These are phyloP conservation scores for Platycheirus albimanus DNA, from an alignment of 2,888 invertebrate genomes.

Conservation along the genomic window DNA sequence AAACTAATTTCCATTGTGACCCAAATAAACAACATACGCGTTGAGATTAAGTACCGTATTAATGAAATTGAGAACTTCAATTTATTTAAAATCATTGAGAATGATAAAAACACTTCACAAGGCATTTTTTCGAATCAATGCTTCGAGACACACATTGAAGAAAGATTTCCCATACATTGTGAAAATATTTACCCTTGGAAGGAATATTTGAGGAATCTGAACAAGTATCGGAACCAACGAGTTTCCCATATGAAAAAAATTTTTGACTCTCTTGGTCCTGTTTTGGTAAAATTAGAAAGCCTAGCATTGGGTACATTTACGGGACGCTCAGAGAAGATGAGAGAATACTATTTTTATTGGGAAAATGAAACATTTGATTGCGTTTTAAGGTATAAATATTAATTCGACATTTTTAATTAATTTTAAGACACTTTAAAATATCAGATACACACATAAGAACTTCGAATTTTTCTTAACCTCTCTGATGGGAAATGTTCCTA, in stretches of 20 bases:
- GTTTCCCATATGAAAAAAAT: slow-evolving; percentile 87
- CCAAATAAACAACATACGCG: slow-evolving; percentile 88
- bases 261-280: slow-evolving; percentile 91
- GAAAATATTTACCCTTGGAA: slow-evolving; percentile 77
- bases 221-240: slow-evolving; percentile 87
- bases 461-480: slow-evolving; percentile 87
- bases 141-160: background rate
- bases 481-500: slow-evolving; percentile 84
- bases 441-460: slow-evolving; percentile 87
- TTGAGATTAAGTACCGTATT: slow-evolving; percentile 85
- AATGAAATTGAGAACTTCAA: slow-evolving; percentile 85
- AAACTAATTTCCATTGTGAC: slow-evolving; percentile 86
- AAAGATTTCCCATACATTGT: background rate
- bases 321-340: slow-evolving; percentile 89
- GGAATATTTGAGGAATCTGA: slow-evolving; percentile 88
- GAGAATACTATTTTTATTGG: slow-evolving; percentile 91
- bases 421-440: background rate
- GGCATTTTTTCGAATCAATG: slow-evolving; percentile 12
- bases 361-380: slow-evolving; percentile 90
- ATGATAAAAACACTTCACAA: slow-evolving; percentile 22
- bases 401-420: background rate
- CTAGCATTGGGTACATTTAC: slow-evolving; percentile 91
- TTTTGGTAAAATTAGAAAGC: slow-evolving; percentile 93
- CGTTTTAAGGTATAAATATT: slow-evolving; percentile 84
- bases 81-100: slow-evolving; percentile 81